Evolutionary conservation across 2,113 vertebrate genomes (phyloP).

Genomic region (Nipponia nippon): DNA sequence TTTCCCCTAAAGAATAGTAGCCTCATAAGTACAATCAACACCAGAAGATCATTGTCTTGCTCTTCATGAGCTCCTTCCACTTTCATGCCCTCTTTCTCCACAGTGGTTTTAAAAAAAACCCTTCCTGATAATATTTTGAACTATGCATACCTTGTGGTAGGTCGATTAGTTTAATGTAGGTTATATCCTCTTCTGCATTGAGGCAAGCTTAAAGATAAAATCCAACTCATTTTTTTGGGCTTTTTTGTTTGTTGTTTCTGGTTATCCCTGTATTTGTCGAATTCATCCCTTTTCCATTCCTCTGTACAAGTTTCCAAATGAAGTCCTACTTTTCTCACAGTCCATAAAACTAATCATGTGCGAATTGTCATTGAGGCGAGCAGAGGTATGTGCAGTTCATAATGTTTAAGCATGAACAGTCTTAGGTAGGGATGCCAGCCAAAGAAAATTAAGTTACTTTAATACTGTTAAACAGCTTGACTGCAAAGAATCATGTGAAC

Average conservation of each 20-base stretch:
- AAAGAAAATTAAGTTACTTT: slow-evolving; percentile 53
- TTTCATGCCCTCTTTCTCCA: neutral
- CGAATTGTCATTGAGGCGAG: slow-evolving; percentile 1
- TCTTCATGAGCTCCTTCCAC: neutral
- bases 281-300: neutral
- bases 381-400: neutral
- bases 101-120: neutral
- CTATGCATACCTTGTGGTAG: neutral
- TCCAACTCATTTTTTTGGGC: neutral
- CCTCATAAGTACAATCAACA: neutral
- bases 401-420: neutral
- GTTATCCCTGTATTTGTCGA: neutral
- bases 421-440: neutral
- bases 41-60: neutral
- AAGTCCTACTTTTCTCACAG: slow-evolving; percentile 20
- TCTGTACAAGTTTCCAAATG: neutral
- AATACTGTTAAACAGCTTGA: slow-evolving; percentile 32
- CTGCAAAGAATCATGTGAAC: slow-evolving; percentile 41
- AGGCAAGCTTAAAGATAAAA: neutral
- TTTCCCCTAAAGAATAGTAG: neutral
- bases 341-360: neutral
- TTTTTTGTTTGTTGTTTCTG: neutral
- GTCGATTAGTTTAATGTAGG: neutral
- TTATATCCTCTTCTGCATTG: neutral
- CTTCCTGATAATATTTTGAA: neutral